Evolutionary conservation across 2,797 vertebrate species (phyloP).

Genomic region (Manis crassicaudata): DNA sequence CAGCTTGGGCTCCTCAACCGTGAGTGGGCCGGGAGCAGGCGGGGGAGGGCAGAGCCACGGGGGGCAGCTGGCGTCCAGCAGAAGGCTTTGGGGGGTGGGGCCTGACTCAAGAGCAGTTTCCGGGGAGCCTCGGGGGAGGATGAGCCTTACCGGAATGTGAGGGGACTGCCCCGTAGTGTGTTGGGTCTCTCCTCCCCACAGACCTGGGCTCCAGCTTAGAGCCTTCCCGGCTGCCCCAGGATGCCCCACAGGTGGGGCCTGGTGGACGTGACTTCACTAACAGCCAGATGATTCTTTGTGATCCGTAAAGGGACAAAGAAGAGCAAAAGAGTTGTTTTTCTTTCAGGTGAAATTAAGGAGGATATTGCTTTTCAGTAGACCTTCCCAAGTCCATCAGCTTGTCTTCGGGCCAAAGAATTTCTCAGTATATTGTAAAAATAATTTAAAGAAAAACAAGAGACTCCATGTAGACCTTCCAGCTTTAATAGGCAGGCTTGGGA

Average conservation of each 20-base stretch:
- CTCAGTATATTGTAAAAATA: background rate
- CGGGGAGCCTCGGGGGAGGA: background rate
- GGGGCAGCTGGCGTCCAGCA: background rate
- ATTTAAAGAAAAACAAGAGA: background rate
- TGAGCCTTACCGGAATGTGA: background rate
- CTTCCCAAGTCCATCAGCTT: background rate
- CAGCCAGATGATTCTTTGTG: background rate
- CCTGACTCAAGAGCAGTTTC: no score
- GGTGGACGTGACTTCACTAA: accelerated
- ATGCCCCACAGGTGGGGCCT: no score
- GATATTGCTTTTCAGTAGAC: background rate
- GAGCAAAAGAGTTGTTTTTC: background rate
- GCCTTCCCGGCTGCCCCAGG: background rate
- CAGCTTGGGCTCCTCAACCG: slow-evolving; percentile 96
- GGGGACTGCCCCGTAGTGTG: background rate
- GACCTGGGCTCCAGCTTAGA: background rate
- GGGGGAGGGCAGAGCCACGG: accelerated
- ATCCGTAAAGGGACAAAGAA: background rate
- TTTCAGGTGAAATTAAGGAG: background rate
- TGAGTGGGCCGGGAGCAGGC: slow-evolving; percentile 84
- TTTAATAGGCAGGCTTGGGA: background rate
- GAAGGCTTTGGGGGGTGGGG: background rate
- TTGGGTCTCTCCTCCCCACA: background rate
- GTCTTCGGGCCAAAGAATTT: background rate
- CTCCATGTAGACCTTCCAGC: background rate